phyloP scores from a whole-genome alignment of 2,113 vertebrate genomes.

The Ceyx melanurus region DNA sequence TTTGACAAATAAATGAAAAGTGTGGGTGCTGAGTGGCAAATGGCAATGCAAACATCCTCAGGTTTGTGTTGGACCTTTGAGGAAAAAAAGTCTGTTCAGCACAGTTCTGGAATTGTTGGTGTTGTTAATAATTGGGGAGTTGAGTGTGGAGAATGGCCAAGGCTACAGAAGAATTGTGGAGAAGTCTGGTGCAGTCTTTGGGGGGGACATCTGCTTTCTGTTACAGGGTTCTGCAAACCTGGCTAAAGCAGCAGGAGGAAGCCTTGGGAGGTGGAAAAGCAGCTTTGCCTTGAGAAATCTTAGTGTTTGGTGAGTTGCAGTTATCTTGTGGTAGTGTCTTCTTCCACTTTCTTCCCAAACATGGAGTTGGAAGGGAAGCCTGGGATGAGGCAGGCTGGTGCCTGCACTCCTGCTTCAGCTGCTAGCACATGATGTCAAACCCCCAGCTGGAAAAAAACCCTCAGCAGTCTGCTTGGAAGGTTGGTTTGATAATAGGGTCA shows the following conservation, averaged over 20 bases:
- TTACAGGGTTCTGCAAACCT: neutral
- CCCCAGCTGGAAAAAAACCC: neutral
- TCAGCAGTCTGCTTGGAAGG: neutral
- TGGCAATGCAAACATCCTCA: neutral
- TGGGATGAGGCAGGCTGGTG: neutral
- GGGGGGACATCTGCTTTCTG: neutral
- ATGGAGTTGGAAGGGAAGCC: neutral
- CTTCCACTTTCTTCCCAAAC: neutral
- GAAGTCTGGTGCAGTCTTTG: neutral
- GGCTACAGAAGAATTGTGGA: neutral
- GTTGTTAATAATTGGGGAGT: neutral
- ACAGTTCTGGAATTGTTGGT: neutral
- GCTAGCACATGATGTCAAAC: neutral
- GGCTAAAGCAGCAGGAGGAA: neutral
- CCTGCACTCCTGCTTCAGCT: neutral
- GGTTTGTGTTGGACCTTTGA: neutral
- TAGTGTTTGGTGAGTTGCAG: neutral
- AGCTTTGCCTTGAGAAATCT: neutral
- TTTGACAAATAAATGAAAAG: neutral
- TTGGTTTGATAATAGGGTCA: rapidly evolving
- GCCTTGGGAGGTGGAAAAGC: neutral
- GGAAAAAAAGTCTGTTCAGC: neutral
- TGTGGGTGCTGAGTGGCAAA: neutral
- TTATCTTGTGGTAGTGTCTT: neutral
- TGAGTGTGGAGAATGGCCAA: neutral